phyloP scores from a whole-genome alignment of 2,888 invertebrate genomes.

The Theretra japonica region DNA sequence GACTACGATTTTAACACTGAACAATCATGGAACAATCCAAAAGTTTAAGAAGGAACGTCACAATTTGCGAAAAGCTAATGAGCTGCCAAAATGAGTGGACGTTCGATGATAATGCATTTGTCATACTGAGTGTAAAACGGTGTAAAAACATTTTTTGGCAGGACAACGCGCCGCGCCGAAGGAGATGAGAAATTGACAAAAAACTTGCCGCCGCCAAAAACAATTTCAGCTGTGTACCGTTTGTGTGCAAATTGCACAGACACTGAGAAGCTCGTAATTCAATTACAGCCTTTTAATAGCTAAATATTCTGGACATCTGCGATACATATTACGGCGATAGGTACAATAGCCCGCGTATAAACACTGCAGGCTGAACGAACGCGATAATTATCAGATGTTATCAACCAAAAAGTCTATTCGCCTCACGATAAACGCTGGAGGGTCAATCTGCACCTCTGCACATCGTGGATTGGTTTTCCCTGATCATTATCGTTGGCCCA shows the following conservation, averaged over 20 bases:
- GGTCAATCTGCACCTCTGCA: too few relatives aligned
- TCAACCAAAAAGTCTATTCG: background rate
- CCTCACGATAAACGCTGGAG: too few relatives aligned
- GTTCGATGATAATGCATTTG: background rate
- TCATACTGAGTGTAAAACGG: background rate
- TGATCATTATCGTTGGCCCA: too few relatives aligned
- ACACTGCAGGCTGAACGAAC: background rate
- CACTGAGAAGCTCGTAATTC: background rate
- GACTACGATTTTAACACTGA: background rate
- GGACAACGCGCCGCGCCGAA: conserved; percentile 11
- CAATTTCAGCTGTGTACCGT: background rate
- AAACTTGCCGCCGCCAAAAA: background rate
- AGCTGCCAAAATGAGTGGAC: conserved; percentile 8
- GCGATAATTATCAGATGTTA: background rate
- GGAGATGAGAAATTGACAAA: conserved; percentile 7
- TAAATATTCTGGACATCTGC: background rate
- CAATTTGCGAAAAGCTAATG: background rate
- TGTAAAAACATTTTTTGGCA: background rate
- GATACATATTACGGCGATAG: background rate
- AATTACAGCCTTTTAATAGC: background rate
- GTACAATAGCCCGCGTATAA: background rate
- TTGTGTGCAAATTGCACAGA: background rate
- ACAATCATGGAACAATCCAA: too few relatives aligned
- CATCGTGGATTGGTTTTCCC: too few relatives aligned
- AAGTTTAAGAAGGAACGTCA: background rate